Base-by-base conservation (phyloP, 2,888 invertebrate genomes). In the Auanema freiburgensis region DNA sequence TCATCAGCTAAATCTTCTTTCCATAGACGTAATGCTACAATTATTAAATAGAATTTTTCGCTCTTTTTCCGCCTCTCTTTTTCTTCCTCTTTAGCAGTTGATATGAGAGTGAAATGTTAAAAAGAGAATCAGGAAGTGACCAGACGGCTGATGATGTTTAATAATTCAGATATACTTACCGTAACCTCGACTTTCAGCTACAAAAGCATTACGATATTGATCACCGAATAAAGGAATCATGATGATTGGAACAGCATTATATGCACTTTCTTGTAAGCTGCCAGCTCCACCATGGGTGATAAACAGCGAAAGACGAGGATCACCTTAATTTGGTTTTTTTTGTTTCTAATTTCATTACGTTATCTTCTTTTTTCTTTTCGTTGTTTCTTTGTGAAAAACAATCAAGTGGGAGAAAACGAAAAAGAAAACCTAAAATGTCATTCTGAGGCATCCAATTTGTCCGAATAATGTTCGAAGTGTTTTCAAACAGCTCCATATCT, bases 201-300 rank as follows among this genome's bases (percentile, higher is more conserved):
- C 49, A 11, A 43, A 55, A 41, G 60, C 54, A 46, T 60, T 60
- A 12, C 60, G 43, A 21, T 33, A 18, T 42, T 60, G 60, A 21
- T 60, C 60, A 12, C 60, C 60, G 33, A 60, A 60, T 1, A 60
- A 40, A 21, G 60, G 60, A 18, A 60, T 25, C 11, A 46, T 42
- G 33, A 55, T 43, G 5, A 54, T 6, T 14, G 60, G 60, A 24
- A 60, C 46, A 12, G 53, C 60, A 2, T 25, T 1, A 44, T 40
- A 42, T 14, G 60, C 60, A 18, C 43, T 23, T 54, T 60, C 60
- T 18, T 49, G 24, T 1, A 60, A 24, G 21, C 60, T 60, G 1
- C 60, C 60, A n/a, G 60, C 60, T 24, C 60, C 60, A n/a, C 60
- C 60, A 42, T 60, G 60, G 21, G 60, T 60, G 1, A 60, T 18